phyloP scores from a whole-genome alignment of 2,113 vertebrate genomes.

The Mus spicilegus region DNA sequence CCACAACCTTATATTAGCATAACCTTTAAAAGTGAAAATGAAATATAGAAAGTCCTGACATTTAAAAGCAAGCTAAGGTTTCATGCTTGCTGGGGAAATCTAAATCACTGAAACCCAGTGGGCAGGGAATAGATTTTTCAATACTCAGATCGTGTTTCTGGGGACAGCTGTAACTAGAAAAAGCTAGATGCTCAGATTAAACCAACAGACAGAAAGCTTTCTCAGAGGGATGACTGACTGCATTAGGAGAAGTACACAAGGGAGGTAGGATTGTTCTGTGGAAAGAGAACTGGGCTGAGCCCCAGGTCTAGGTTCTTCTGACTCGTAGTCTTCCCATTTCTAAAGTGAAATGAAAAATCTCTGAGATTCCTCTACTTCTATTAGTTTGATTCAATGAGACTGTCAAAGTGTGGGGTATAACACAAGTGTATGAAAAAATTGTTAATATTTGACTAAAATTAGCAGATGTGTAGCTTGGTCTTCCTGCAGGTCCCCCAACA shows the following conservation, averaged over 20 bases:
- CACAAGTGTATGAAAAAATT: not conserved
- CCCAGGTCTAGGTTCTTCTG: not conserved
- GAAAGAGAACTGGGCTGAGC: not conserved
- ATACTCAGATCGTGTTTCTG: slow-evolving; percentile 42
- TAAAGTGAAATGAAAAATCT: not conserved
- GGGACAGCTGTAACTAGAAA: not conserved
- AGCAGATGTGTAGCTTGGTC: too few relatives aligned
- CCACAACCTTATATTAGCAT: slow-evolving; percentile 49
- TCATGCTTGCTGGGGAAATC: slow-evolving; percentile 61
- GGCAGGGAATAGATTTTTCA: slow-evolving; percentile 55
- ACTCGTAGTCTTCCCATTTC: not conserved
- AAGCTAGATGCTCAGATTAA: slow-evolving; percentile 46
- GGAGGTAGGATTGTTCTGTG: not conserved
- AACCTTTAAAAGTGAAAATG: slow-evolving; percentile 79
- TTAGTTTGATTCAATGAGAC: not conserved
- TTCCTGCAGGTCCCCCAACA: too few relatives aligned
- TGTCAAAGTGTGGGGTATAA: not conserved
- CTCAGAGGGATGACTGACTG: not conserved
- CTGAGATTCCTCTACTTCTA: not conserved
- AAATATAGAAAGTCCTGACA: slow-evolving; percentile 71
- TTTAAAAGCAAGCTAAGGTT: slow-evolving; percentile 72
- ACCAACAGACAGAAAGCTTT: not conserved
- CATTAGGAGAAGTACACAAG: not conserved
- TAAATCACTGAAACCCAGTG: slow-evolving; percentile 66
- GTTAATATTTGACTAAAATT: not conserved